Percentiles rank a stretch among this genome's conserved stretches.
Conservation (phyloP, 2,797 vertebrate species). For the Chrysolophus pictus region DNA sequence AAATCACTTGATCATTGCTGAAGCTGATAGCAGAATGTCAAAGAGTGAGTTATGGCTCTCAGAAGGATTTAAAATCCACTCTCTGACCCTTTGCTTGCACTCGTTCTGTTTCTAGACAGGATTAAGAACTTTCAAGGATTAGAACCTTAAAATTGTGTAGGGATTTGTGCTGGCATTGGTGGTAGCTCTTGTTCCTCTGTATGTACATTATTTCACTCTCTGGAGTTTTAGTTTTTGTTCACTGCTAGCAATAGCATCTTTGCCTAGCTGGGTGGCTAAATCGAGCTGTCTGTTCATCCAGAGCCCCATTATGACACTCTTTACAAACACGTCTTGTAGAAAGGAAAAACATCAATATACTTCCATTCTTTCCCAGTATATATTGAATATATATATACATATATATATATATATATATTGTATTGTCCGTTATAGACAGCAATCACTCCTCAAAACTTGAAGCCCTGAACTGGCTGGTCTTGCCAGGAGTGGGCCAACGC, state of each 20-base stretch:
- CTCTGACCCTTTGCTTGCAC: neutral
- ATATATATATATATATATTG: no score
- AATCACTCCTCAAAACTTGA: neutral
- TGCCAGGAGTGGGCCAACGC: neutral
- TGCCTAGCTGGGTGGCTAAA: neutral
- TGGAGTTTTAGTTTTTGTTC: neutral
- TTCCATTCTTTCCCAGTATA: neutral
- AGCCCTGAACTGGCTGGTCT: neutral
- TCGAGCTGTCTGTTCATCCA: neutral
- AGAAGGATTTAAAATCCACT: neutral
- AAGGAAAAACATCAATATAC: neutral
- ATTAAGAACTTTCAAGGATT: neutral
- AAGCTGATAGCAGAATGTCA: neutral
- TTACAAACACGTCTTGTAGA: neutral
- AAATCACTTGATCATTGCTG: neutral
- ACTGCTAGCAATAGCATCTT: neutral
- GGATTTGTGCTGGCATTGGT: neutral
- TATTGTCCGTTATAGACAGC: neutral
- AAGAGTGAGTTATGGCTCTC: neutral
- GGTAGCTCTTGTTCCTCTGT: neutral
- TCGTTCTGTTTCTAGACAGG: neutral
- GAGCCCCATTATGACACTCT: neutral
- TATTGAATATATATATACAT: neutral
- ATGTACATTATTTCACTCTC: fast-evolving
- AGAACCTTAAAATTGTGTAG: neutral